Percentiles rank a stretch among this genome's conserved stretches.
Conservation (phyloP, 2,113 vertebrate species). For the Corythaeola cristata region DNA sequence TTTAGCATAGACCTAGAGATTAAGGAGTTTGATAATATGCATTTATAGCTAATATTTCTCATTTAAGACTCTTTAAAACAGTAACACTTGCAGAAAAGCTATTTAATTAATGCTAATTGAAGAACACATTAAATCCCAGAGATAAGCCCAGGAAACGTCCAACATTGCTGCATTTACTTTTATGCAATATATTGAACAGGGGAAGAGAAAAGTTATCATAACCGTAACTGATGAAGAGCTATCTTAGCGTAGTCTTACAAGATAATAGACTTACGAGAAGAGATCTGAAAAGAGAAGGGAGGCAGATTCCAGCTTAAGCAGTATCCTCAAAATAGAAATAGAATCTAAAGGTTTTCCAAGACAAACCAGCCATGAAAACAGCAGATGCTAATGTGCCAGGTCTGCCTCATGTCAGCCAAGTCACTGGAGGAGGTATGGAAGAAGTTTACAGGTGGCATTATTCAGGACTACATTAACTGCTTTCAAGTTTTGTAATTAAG, state of each 20-base stretch:
- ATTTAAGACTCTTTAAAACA: not conserved
- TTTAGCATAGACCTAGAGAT: not conserved
- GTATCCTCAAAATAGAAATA: not conserved
- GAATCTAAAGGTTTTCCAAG: not conserved
- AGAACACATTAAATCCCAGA: not conserved
- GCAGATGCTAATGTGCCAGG: not conserved
- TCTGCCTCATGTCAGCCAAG: not conserved
- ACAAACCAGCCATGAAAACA: not conserved
- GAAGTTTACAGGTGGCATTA: not conserved
- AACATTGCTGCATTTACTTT: not conserved
- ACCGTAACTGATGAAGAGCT: not conserved
- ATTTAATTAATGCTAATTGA: not conserved
- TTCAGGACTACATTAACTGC: not conserved
- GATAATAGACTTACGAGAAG: not conserved
- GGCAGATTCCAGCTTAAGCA: not conserved
- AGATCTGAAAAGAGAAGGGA: not conserved
- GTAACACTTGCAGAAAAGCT: not conserved
- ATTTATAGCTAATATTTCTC: slow-evolving; percentile 2
- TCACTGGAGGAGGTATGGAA: not conserved
- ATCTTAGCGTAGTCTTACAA: not conserved
- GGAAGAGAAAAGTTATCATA: not conserved
- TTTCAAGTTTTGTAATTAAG: not conserved
- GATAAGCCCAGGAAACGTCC: not conserved
- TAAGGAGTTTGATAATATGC: not conserved
- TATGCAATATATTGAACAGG: not conserved